Percentiles rank a stretch among this genome's conserved stretches.
Evolutionary conservation across 2,797 vertebrate genomes (phyloP).

Genomic region (Otolemur crassicaudatus): DNA sequence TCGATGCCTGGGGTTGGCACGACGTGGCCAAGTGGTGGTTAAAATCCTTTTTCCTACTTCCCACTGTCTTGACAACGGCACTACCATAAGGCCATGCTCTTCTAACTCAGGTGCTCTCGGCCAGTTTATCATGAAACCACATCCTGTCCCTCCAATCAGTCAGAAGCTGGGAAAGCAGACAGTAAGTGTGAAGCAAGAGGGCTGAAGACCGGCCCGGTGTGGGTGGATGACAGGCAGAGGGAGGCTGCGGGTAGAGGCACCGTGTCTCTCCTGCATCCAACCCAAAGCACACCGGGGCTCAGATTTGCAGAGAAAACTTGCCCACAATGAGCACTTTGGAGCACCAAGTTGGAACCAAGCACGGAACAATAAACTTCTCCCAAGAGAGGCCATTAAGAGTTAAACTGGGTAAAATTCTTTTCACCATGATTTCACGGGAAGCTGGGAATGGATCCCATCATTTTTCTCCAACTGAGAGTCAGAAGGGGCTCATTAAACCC

Average conservation of each 20-base stretch:
- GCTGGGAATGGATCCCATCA: background rate
- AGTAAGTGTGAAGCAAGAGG: background rate
- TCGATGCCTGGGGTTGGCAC: background rate
- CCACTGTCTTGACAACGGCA: too few relatives aligned
- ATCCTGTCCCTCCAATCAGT: background rate
- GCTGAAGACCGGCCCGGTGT: background rate
- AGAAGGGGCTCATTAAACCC: constrained; percentile 44
- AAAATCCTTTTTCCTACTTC: background rate
- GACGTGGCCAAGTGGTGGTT: background rate
- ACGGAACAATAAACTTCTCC: background rate
- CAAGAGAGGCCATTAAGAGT: constrained; percentile 49
- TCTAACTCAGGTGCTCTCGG: background rate
- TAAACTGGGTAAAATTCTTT: constrained; percentile 59
- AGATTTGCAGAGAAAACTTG: background rate
- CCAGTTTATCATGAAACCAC: background rate
- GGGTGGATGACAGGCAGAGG: background rate
- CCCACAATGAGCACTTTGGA: background rate
- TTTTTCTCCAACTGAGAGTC: constrained; percentile 40
- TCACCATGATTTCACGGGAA: background rate
- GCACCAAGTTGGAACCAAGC: background rate
- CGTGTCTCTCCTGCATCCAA: background rate
- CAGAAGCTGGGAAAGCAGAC: background rate
- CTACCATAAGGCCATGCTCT: background rate
- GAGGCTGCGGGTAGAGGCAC: rapidly evolving
- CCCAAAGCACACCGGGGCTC: background rate